A percentile compares a stretch with the other conserved stretches of the same genome.
Conservation (phyloP, 2,797 vertebrate genomes). For the Apogon hyalosoma region DNA sequence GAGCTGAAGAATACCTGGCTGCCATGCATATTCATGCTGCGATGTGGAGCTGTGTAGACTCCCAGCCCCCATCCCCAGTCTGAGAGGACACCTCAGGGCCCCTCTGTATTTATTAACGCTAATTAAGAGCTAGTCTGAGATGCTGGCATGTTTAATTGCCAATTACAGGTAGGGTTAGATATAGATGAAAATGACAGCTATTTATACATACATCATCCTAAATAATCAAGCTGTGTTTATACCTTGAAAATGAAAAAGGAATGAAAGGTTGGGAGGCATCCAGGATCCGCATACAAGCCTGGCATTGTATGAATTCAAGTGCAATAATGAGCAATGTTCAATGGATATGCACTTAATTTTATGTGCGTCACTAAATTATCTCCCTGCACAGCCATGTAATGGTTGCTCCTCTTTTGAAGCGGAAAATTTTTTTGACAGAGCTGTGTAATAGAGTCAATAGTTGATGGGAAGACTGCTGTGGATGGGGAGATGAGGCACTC, state of each 20-base stretch:
- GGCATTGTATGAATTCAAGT: constrained; percentile 72
- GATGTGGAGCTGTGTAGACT: constrained; percentile 48
- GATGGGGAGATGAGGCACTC: constrained; percentile 78
- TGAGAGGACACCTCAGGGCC: constrained; percentile 71
- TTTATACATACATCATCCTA: constrained; percentile 77
- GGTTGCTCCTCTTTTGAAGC: constrained; percentile 79
- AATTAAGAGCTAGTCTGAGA: constrained; percentile 84
- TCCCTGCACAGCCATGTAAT: constrained; percentile 79
- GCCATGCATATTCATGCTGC: constrained; percentile 79
- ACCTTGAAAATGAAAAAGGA: constrained; percentile 60
- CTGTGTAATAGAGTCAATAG: constrained; percentile 82
- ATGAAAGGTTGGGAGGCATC: constrained; percentile 59
- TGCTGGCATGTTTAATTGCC: constrained; percentile 82
- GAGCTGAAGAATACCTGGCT: constrained; percentile 55
- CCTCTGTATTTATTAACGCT: constrained; percentile 79
- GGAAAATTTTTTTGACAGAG: constrained; percentile 82
- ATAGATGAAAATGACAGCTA: constrained; percentile 80
- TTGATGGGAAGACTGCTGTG: constrained; percentile 76
- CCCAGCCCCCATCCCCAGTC: constrained; percentile 43
- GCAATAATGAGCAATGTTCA: constrained; percentile 79
- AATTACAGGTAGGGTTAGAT: constrained; percentile 82
- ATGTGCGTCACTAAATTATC: constrained; percentile 82
- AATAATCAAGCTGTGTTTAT: constrained; percentile 73
- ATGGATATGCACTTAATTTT: constrained; percentile 79
- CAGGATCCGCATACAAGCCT: constrained; percentile 49